A percentile compares a stretch with the other conserved stretches of the same genome.
Evolutionary conservation across 2,113 vertebrate genomes (phyloP).

Genomic region (Etheostoma spectabile): DNA sequence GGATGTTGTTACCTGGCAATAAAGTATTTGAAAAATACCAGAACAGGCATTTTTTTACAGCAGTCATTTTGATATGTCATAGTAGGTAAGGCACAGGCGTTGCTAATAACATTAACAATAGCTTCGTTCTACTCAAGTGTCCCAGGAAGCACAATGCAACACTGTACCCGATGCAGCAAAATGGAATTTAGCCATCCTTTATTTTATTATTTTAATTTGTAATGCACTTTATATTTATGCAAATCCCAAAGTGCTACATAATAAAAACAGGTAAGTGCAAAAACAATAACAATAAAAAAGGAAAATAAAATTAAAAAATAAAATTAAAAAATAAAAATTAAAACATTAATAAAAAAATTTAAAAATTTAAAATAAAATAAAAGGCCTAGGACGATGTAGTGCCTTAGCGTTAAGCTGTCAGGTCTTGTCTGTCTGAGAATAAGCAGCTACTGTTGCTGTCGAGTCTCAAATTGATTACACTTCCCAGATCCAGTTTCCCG

Average conservation of each 20-base stretch:
- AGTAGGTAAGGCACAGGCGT: neutral
- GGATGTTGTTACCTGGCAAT: slow-evolving; percentile 9
- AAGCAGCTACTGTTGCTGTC: slow-evolving; percentile 21
- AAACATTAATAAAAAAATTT: too few relatives aligned
- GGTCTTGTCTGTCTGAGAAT: neutral
- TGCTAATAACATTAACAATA: neutral
- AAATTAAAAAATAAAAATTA: too few relatives aligned
- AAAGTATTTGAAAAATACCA: slow-evolving; percentile 1
- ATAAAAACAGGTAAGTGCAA: too few relatives aligned
- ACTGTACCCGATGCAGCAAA: neutral
- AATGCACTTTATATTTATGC: too few relatives aligned
- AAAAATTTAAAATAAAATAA: too few relatives aligned
- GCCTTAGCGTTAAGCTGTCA: neutral
- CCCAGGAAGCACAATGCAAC: neutral
- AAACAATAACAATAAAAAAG: too few relatives aligned
- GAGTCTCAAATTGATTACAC: slow-evolving; percentile 48
- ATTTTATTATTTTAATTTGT: neutral
- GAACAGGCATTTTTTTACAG: neutral
- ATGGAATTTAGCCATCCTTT: neutral
- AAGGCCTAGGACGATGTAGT: neutral
- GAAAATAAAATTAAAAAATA: too few relatives aligned
- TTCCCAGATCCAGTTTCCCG: slow-evolving; percentile 29
- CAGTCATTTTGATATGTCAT: neutral
- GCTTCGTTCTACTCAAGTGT: neutral
- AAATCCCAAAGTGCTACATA: too few relatives aligned